Base-by-base conservation (phyloP, 2,113 vertebrate species). In the Macheiramphus alcinus region DNA sequence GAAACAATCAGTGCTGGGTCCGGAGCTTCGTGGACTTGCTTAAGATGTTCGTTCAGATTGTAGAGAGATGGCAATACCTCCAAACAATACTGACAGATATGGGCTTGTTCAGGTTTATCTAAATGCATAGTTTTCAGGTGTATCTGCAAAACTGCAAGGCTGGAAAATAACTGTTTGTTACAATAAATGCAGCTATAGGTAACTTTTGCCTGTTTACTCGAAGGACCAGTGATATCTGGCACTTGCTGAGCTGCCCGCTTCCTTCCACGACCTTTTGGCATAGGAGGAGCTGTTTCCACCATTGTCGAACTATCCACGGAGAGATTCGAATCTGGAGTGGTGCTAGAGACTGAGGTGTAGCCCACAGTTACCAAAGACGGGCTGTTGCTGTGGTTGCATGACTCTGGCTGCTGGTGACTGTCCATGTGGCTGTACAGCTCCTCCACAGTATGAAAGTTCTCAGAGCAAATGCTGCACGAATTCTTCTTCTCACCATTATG, bases 401-500 rank as follows among this genome's bases (percentile, higher is more conserved):
- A 99, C 98, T 99, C 99, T 0, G 99, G 98, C 63, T 99, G 99
- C 98, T 99, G 99, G 98, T 99, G 99, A 93, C 99, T 98, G 94
- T 99, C 99, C 99, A 99, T 99, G 98, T 99, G 99, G 97, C 98
- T 98, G 63, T 99, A 99, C 36, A 99, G 98, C 90, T 99, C 99
- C 97, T 99, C 99, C 12, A 99, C 99, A 5, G 99, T 99, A 78
- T 99, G 98, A 94, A 99, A 99, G 94, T 98, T 99, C 97, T 99
- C 99, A 3, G 99, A 99, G 94, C 99, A 99, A 96, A 99, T 98
- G 97, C 98, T 98, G 97, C 99, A 99, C 1, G 98, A 97, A 94
- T 99, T 98, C 97, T 99, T 99, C 93, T 99, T 98, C 96, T 99
- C 99, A 59, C 98, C 98, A 59, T 98, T 98, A 73, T 99, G 99